These are phyloP conservation scores for Amphimallon solstitiale DNA, from an alignment of 2,888 invertebrate genomes.

Conservation along the genomic window DNA sequence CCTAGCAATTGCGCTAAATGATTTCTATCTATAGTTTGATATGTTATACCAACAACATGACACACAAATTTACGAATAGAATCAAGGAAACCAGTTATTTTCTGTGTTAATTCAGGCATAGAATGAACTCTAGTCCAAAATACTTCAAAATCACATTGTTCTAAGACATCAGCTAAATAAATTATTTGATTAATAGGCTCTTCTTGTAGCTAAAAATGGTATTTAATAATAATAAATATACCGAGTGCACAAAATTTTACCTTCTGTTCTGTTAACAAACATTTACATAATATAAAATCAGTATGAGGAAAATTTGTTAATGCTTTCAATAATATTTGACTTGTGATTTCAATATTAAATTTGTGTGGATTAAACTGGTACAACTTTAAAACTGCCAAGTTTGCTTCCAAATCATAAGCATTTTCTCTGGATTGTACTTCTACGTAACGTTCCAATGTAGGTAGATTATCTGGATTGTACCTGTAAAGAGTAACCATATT, in stretches of 20 bases:
- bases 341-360: slow-evolving; percentile 85
- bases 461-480: slow-evolving; percentile 96
- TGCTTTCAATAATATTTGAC: slow-evolving; percentile 92
- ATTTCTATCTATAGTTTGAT: slow-evolving; percentile 89
- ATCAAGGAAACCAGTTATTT: slow-evolving; percentile 91
- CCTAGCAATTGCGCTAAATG: slow-evolving; percentile 87
- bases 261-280: slow-evolving; percentile 84
- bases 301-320: slow-evolving; percentile 97
- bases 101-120: slow-evolving; percentile 79
- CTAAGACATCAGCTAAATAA: slow-evolving; percentile 88
- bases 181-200: slow-evolving; percentile 89
- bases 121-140: slow-evolving; percentile 88
- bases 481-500: slow-evolving; percentile 65
- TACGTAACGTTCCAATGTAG: slow-evolving; percentile 90
- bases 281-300: slow-evolving; percentile 98
- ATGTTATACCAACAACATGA: slow-evolving; percentile 96
- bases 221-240: neutral
- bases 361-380: slow-evolving; percentile 95
- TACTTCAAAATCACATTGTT: slow-evolving; percentile 90
- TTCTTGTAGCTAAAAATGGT: slow-evolving; percentile 74
- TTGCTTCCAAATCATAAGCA: slow-evolving; percentile 96
- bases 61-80: slow-evolving; percentile 96
- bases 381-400: slow-evolving; percentile 93
- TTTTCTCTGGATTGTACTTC: slow-evolving; percentile 93
- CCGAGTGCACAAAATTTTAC: slow-evolving; percentile 47